phyloP scores from a whole-genome alignment of 2,888 invertebrate species.

The Gastrophysa polygoni region DNA sequence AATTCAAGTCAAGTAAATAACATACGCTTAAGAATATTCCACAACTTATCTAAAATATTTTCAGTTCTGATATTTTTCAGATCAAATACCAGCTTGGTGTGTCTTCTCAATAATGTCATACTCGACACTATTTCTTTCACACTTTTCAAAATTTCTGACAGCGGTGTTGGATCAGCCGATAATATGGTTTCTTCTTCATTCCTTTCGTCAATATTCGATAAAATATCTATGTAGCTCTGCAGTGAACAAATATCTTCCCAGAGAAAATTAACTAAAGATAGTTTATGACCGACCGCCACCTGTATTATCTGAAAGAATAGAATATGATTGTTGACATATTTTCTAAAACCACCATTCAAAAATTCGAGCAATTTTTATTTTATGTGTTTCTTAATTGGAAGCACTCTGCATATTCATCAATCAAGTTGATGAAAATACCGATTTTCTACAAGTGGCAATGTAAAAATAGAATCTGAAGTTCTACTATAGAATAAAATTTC shows the following conservation, averaged over 20 bases:
- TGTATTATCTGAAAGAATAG: slow-evolving; percentile 34
- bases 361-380: no score
- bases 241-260: slow-evolving; percentile 39
- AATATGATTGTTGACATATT: background rate
- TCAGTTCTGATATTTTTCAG: slow-evolving; percentile 33
- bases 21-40: slow-evolving; percentile 35
- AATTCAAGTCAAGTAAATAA: background rate
- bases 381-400: no score
- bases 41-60: slow-evolving; percentile 38
- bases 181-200: background rate
- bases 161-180: slow-evolving; percentile 4
- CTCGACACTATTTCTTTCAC: slow-evolving; percentile 12
- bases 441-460: no score
- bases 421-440: no score
- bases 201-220: slow-evolving; percentile 8
- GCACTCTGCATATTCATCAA: no score
- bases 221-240: slow-evolving; percentile 33
- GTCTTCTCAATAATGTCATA: slow-evolving; percentile 21
- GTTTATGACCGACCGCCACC: slow-evolving; percentile 39
- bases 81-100: slow-evolving; percentile 24
- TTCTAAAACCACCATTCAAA: no score
- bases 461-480: no score
- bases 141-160: slow-evolving; percentile 15
- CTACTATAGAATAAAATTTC: no score
- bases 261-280: slow-evolving; percentile 34